phyloP scores from a whole-genome alignment of 2,113 vertebrate genomes.

The Mystacornis crossleyi region DNA sequence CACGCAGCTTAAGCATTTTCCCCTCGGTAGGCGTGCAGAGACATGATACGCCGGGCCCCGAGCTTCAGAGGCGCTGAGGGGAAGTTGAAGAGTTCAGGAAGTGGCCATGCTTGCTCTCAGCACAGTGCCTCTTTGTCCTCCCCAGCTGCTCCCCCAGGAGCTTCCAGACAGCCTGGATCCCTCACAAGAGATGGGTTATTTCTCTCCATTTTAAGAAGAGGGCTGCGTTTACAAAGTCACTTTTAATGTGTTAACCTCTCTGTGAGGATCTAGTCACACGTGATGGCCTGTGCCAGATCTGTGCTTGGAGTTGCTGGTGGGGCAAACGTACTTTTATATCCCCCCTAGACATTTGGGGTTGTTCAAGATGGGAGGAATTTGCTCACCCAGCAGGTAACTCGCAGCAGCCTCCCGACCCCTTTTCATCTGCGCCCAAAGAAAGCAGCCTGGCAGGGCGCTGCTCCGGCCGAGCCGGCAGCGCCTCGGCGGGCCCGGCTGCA shows the following conservation, averaged over 20 bases:
- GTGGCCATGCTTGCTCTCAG: slow-evolving; percentile 35
- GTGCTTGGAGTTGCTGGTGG: not conserved
- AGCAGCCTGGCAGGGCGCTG: not conserved
- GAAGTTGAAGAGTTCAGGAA: slow-evolving; percentile 70
- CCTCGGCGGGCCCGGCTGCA: not conserved
- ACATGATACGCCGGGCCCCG: not conserved
- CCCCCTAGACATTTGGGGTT: not conserved
- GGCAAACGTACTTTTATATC: not conserved
- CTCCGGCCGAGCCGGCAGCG: not conserved
- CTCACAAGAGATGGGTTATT: not conserved
- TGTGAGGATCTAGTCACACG: not conserved
- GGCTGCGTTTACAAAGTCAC: not conserved
- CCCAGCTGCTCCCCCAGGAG: not conserved
- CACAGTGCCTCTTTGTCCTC: slow-evolving; percentile 64
- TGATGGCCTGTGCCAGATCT: not conserved
- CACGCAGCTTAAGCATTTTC: not conserved
- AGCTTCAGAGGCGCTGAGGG: slow-evolving; percentile 17
- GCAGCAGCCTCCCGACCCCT: not conserved
- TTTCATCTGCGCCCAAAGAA: not conserved
- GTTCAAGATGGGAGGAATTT: not conserved
- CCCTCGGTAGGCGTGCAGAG: not conserved
- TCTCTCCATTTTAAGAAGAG: not conserved
- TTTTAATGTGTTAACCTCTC: not conserved
- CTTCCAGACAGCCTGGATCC: not conserved
- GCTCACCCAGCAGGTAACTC: not conserved